Percentiles rank a stretch among this genome's conserved stretches.
Conservation (phyloP, 2,113 vertebrate genomes). For the Eurystomus gularis region DNA sequence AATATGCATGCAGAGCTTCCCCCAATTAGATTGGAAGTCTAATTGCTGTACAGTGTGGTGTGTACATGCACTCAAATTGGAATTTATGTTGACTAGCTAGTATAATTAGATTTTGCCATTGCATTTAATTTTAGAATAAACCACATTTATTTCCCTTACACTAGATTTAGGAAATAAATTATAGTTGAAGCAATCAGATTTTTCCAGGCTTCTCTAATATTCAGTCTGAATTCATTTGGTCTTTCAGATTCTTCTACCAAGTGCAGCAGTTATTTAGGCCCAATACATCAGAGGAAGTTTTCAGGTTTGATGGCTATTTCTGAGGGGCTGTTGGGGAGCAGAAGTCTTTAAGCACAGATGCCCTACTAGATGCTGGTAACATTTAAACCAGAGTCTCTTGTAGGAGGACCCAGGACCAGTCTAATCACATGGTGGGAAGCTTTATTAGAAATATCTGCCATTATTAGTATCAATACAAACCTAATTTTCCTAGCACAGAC, state of each 20-base stretch:
- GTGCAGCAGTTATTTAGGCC: neutral
- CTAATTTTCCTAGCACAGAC: neutral
- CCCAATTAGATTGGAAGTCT: neutral
- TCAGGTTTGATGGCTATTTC: neutral
- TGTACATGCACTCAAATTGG: neutral
- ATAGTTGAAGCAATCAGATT: neutral
- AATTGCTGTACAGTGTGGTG: neutral
- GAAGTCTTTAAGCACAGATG: neutral
- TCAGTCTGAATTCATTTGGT: neutral
- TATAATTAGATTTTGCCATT: neutral
- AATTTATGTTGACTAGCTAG: neutral
- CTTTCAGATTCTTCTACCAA: neutral
- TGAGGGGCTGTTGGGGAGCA: neutral
- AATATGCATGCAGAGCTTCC: neutral
- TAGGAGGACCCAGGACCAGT: neutral
- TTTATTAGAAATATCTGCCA: neutral
- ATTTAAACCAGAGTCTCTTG: neutral
- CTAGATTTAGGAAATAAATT: slow-evolving; percentile 4
- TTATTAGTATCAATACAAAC: neutral
- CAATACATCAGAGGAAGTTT: neutral
- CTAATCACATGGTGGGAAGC: neutral
- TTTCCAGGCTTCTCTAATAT: neutral
- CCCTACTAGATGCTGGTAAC: neutral
- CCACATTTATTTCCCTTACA: neutral
- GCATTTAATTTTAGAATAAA: slow-evolving; percentile 48